These are phyloP conservation scores for Ctenopoma kingsleyae DNA, from an alignment of 2,797 vertebrate species.

Conservation along the genomic window DNA sequence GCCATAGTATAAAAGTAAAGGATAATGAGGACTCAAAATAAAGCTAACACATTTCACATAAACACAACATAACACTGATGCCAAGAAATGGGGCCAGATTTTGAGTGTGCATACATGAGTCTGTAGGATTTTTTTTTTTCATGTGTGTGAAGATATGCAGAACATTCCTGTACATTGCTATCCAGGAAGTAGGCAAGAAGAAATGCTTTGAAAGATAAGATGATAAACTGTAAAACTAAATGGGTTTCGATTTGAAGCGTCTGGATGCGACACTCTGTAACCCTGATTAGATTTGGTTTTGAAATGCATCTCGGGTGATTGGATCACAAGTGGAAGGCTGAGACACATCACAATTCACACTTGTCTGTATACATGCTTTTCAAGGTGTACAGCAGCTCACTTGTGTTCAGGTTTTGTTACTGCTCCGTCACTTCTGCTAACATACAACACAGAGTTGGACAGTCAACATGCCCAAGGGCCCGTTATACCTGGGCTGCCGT, in stretches of 20 bases:
- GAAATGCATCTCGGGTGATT: too few species aligned
- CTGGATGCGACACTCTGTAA: constrained; percentile 1
- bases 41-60: constrained; percentile 44
- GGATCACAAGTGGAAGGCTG: too few species aligned
- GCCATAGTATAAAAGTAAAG: constrained; percentile 24
- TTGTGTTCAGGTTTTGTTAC: too few species aligned
- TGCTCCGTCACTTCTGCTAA: too few species aligned
- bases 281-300: too few species aligned
- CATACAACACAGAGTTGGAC: too few species aligned
- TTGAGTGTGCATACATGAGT: constrained; percentile 7
- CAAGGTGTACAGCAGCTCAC: too few species aligned
- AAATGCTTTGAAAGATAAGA: constrained; percentile 9
- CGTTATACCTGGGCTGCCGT: too few species aligned
- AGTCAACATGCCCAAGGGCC: too few species aligned
- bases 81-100: constrained; percentile 47
- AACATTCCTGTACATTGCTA: not conserved
- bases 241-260: not conserved
- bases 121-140: constrained; percentile 5
- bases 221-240: not conserved
- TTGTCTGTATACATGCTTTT: too few species aligned
- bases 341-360: too few species aligned
- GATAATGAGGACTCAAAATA: constrained; percentile 61
- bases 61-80: constrained; percentile 40
- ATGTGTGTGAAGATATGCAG: constrained; percentile 7
- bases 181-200: constrained; percentile 17